phyloP scores from a whole-genome alignment of 1,140 invertebrate species.

The Penaeus japonicus region DNA sequence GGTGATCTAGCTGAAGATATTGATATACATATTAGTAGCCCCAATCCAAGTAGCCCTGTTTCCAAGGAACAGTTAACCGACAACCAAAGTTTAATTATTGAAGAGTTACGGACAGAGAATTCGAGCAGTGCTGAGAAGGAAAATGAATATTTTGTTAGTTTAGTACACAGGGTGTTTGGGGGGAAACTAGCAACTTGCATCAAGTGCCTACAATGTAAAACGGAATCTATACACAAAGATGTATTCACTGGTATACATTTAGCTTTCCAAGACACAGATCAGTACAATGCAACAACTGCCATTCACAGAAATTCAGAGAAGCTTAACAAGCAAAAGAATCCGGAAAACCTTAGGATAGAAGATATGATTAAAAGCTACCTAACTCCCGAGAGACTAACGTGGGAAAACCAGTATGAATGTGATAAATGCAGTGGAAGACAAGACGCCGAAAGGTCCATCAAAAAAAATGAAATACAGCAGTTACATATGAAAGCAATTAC shows the following conservation, averaged over 20 bases:
- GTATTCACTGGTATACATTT: slow-evolving; percentile 82
- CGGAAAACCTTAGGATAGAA: slow-evolving; percentile 65
- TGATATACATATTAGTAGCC: slow-evolving; percentile 19
- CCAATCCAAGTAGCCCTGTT: slow-evolving; percentile 11
- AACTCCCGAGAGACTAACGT: slow-evolving; percentile 77
- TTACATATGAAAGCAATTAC: too few species aligned
- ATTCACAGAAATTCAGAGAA: slow-evolving; percentile 52
- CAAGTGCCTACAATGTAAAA: slow-evolving; percentile 75
- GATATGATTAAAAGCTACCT: slow-evolving; percentile 77
- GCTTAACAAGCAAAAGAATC: slow-evolving; percentile 61
- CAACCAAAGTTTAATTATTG: slow-evolving; percentile 25
- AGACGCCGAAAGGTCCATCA: slow-evolving; percentile 78
- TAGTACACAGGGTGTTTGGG: slow-evolving; percentile 77
- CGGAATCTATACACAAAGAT: slow-evolving; percentile 76
- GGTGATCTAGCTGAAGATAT: slow-evolving; percentile 45
- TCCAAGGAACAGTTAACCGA: slow-evolving; percentile 6
- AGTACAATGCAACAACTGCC: slow-evolving; percentile 23
- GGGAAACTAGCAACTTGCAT: slow-evolving; percentile 78
- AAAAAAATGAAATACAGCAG: slow-evolving; percentile 77
- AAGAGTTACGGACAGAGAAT: slow-evolving; percentile 20
- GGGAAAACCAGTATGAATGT: slow-evolving; percentile 84
- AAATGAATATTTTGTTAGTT: slow-evolving; percentile 59
- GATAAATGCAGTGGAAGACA: slow-evolving; percentile 76
- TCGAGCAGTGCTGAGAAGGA: slow-evolving; percentile 13
- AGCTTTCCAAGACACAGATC: slow-evolving; percentile 74